Conservation (phyloP, 2,113 vertebrate species). For the Erpornis zantholeuca region DNA sequence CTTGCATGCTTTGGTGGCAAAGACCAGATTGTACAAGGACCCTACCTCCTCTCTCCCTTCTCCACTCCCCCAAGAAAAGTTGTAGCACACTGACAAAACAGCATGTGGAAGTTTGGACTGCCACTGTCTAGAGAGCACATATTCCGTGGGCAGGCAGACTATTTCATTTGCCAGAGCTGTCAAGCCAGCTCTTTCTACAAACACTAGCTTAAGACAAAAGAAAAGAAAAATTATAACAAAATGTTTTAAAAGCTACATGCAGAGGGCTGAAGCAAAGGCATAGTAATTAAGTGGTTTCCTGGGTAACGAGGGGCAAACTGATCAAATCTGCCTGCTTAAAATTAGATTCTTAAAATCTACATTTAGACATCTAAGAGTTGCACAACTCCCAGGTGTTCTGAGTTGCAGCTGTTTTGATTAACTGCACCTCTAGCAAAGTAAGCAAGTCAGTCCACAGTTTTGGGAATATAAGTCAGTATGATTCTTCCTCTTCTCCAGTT, state of each 20-base stretch:
- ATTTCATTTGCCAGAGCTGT: slow-evolving; percentile 53
- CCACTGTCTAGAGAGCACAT: slow-evolving; percentile 34
- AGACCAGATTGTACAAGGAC: not conserved
- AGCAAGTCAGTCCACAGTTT: not conserved
- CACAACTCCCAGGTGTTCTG: not conserved
- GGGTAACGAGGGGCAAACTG: slow-evolving; percentile 35
- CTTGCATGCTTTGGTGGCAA: not conserved
- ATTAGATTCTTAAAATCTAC: slow-evolving; percentile 22
- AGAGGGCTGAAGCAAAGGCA: slow-evolving; percentile 30
- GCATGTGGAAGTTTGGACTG: slow-evolving; percentile 53
- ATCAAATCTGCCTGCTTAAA: slow-evolving; percentile 35
- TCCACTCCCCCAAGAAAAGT: not conserved
- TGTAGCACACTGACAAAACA: slow-evolving; percentile 4
- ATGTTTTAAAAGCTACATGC: slow-evolving; percentile 40
- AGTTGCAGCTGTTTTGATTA: not conserved
- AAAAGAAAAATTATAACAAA: slow-evolving; percentile 52
- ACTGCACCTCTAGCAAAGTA: not conserved
- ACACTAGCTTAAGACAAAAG: slow-evolving; percentile 50
- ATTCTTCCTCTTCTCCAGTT: not conserved
- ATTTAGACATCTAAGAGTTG: not conserved
- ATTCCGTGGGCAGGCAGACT: slow-evolving; percentile 63
- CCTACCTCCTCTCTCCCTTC: not conserved
- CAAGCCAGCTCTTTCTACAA: slow-evolving; percentile 47
- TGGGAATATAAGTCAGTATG: not conserved
- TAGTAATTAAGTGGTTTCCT: slow-evolving; percentile 58